Evolutionary conservation across 2,113 vertebrate species (phyloP).

Genomic region (Monarcha castaneiventris): DNA sequence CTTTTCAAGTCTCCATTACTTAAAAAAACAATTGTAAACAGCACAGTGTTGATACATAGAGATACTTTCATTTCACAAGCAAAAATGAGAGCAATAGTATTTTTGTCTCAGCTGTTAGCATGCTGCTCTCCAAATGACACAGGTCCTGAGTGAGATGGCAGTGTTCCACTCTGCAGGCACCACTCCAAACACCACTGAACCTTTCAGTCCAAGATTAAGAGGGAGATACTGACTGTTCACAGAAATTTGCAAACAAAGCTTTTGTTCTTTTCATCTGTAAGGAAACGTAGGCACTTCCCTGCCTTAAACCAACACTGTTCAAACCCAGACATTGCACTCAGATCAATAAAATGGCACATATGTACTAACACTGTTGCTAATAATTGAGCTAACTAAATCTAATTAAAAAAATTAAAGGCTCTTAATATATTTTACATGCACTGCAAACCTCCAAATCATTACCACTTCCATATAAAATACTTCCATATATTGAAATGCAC

Average conservation of each 20-base stretch:
- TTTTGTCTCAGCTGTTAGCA: not conserved
- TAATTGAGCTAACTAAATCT: not conserved
- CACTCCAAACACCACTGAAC: not conserved
- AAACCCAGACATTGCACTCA: not conserved
- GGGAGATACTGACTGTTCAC: not conserved
- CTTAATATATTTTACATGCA: not conserved
- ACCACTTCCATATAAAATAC: not conserved
- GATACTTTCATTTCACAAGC: not conserved
- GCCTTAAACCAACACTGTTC: not conserved
- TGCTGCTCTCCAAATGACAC: not conserved
- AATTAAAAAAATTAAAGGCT: not conserved
- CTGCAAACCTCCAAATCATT: not conserved
- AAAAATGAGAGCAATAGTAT: not conserved
- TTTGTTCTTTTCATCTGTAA: not conserved
- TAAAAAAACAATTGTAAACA: not conserved
- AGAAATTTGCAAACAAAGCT: not conserved
- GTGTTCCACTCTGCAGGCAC: not conserved
- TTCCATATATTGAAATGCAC: not conserved
- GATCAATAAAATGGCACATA: not conserved
- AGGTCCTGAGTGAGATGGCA: not conserved
- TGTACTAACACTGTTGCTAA: not conserved
- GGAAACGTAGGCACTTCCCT: not conserved
- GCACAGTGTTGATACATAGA: not conserved
- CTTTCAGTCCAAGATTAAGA: not conserved
- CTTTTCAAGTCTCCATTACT: not conserved